Evolutionary conservation across 1,140 invertebrate genomes (phyloP).

Genomic region (Drosophila nasuta): DNA sequence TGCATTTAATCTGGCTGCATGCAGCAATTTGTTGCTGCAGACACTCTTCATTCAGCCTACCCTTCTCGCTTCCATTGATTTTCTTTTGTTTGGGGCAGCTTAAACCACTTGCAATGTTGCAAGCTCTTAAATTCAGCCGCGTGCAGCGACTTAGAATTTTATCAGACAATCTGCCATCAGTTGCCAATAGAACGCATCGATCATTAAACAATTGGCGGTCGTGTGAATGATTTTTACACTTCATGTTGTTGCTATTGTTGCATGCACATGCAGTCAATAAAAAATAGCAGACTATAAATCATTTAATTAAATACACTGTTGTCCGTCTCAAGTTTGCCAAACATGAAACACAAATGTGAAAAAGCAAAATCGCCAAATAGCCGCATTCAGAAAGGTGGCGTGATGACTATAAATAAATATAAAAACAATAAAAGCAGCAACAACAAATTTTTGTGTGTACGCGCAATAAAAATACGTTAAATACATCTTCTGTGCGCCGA

Average conservation of each 20-base stretch:
- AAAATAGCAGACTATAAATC: conserved; percentile 53
- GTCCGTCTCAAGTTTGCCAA: neutral
- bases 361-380: conserved; percentile 29
- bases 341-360: conserved; percentile 14
- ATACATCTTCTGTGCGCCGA: conserved; percentile 1
- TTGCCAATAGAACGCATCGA: conserved; percentile 15
- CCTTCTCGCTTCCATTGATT: neutral
- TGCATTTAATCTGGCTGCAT: conserved; percentile 8
- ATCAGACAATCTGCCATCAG: neutral
- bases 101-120: conserved; percentile 16
- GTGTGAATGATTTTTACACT: conserved; percentile 29
- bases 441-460: conserved; percentile 27
- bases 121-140: conserved; percentile 24
- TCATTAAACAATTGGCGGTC: conserved; percentile 44
- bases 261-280: conserved; percentile 31
- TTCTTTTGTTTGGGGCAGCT: conserved; percentile 12
- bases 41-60: no score
- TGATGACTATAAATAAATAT: conserved; percentile 75
- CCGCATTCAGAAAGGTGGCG: conserved; percentile 63
- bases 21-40: conserved; percentile 1
- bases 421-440: conserved; percentile 63
- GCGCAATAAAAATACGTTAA: conserved; percentile 51
- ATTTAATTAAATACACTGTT: conserved; percentile 53
- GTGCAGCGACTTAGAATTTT: conserved; percentile 4
- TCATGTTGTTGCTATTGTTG: conserved; percentile 9